Percentiles rank a stretch among this genome's conserved stretches.
phyloP scores from a whole-genome alignment of 1,140 invertebrate genomes.

The Pissodes strobi region DNA sequence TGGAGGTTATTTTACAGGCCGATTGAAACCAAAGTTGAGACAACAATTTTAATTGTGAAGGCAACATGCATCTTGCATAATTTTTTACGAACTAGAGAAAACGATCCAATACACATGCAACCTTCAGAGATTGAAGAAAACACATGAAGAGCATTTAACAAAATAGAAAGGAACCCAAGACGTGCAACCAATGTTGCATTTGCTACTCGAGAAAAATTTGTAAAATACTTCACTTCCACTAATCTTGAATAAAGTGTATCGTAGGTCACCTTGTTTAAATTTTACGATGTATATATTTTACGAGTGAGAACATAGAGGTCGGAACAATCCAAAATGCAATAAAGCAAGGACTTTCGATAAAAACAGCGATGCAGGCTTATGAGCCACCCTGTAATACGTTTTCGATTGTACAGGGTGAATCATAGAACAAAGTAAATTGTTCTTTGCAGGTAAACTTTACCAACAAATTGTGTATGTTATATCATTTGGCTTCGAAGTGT shows the following conservation, averaged over 20 bases:
- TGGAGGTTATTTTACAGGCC: slow-evolving; percentile 51
- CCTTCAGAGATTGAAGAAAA: slow-evolving; percentile 12
- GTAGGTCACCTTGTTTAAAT: no score
- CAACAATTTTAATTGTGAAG: slow-evolving; percentile 45
- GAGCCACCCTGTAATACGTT: no score
- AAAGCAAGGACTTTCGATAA: no score
- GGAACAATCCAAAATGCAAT: not conserved
- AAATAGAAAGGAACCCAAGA: slow-evolving; percentile 21
- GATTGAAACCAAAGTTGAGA: no score
- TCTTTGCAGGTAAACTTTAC: no score
- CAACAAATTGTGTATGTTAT: no score
- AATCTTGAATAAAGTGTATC: not conserved
- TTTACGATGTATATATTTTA: not conserved
- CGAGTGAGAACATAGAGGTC: not conserved
- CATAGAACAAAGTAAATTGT: no score
- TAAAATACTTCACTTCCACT: slow-evolving; percentile 7
- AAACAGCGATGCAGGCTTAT: no score
- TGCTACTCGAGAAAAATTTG: slow-evolving; percentile 22
- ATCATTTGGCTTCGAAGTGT: no score
- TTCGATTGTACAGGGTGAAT: no score
- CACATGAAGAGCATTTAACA: slow-evolving; percentile 17
- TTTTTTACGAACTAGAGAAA: slow-evolving; percentile 29
- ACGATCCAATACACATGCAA: not conserved
- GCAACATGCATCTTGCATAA: slow-evolving; percentile 45
- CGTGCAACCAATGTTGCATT: slow-evolving; percentile 20